phyloP scores from a whole-genome alignment of 64 coral and sea anemone genomes.

The Montipora sp. region DNA sequence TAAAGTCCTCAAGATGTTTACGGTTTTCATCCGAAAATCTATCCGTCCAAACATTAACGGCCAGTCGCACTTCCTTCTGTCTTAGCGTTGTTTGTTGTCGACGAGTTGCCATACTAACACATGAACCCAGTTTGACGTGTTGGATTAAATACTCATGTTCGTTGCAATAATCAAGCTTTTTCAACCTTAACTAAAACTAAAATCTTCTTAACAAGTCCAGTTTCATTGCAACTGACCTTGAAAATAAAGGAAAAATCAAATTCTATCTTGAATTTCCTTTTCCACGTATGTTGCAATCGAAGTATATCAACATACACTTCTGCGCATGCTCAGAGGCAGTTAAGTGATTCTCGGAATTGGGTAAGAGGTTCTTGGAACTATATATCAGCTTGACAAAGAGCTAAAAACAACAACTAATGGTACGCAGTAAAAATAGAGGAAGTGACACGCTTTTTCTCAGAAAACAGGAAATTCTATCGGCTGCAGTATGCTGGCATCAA shows the following conservation, averaged over 20 bases:
- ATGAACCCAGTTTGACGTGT: neutral
- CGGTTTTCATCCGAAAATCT: neutral
- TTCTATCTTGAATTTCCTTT: neutral
- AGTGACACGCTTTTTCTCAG: too few relatives aligned
- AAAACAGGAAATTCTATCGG: too few relatives aligned
- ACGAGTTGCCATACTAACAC: slow-evolving; percentile 39
- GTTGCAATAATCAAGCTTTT: neutral
- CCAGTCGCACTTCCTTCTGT: neutral
- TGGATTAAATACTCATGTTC: too few relatives aligned
- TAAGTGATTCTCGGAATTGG: slow-evolving; percentile 3
- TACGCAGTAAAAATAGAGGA: too few relatives aligned
- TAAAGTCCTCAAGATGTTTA: neutral
- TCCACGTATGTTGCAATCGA: slow-evolving; percentile 1
- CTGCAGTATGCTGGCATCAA: too few relatives aligned
- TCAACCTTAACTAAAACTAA: neutral
- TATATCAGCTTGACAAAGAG: neutral
- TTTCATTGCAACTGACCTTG: neutral
- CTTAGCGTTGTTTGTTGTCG: slow-evolving; percentile 6
- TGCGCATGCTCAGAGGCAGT: slow-evolving; percentile 25
- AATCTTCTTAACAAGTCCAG: neutral
- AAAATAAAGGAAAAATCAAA: neutral
- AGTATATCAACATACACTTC: neutral
- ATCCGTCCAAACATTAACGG: neutral
- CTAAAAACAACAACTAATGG: too few relatives aligned
- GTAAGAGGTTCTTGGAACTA: neutral